A percentile compares a stretch with the other conserved stretches of the same genome.
Evolutionary conservation across 2,797 vertebrate genomes (phyloP).

Genomic region (Passerculus sandwichensis): DNA sequence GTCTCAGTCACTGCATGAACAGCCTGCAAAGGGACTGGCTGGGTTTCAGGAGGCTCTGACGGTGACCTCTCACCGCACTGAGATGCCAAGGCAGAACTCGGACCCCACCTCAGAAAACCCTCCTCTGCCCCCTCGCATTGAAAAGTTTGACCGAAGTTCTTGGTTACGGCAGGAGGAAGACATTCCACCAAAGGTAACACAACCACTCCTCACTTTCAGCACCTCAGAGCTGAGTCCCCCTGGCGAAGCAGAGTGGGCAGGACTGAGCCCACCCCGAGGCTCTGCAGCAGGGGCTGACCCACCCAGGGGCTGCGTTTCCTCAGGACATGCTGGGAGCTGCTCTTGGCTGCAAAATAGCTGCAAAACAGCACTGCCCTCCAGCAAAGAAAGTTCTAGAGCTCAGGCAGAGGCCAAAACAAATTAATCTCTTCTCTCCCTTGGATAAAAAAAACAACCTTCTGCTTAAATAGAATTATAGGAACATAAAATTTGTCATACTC

Average conservation of each 20-base stretch:
- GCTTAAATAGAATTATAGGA: slow-evolving; percentile 55
- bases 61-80: slow-evolving; percentile 91
- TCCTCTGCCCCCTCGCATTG: slow-evolving; percentile 89
- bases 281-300: fast-evolving
- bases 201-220: slow-evolving; percentile 39
- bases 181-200: slow-evolving; percentile 93
- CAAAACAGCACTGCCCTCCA: not conserved
- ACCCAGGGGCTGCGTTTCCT: not conserved
- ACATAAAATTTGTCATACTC: slow-evolving; percentile 66
- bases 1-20: slow-evolving; percentile 97
- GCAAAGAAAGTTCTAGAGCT: slow-evolving; percentile 30
- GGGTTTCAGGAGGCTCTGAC: slow-evolving; percentile 90
- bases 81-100: slow-evolving; percentile 98
- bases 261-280: not conserved
- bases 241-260: not conserved
- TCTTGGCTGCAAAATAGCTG: not conserved
- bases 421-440: slow-evolving; percentile 5
- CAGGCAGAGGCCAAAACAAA: not conserved
- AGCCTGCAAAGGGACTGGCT: slow-evolving; percentile 90
- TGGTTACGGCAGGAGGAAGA: slow-evolving; percentile 98
- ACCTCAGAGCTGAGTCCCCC: not conserved
- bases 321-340: not conserved
- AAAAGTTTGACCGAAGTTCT: slow-evolving; percentile 95
- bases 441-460: slow-evolving; percentile 21
- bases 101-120: slow-evolving; percentile 98